A percentile compares a stretch with the other conserved stretches of the same genome.
Conservation (phyloP, 92 coral and sea anemone genomes). For the Epizoanthus illoricatus region DNA sequence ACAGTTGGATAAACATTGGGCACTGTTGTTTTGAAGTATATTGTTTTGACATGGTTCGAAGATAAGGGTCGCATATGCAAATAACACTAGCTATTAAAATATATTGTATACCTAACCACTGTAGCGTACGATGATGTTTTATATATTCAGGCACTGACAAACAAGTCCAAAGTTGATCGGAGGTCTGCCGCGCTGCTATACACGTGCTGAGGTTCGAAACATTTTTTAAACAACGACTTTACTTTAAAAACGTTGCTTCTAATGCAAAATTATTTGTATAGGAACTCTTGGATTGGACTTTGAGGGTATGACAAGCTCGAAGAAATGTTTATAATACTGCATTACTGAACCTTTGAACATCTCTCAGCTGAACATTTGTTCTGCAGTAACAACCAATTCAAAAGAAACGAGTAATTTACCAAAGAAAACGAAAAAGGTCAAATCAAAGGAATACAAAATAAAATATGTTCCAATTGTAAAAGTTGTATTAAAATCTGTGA, state of each 20-base stretch:
- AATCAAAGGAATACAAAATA: no score
- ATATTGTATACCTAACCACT: neutral
- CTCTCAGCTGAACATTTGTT: neutral
- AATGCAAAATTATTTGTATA: neutral
- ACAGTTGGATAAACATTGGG: neutral
- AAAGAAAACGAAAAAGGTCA: neutral
- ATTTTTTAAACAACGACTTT: neutral
- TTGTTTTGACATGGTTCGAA: neutral
- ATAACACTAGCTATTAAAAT: neutral
- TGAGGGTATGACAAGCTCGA: neutral
- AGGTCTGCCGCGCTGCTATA: neutral
- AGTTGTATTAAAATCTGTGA: neutral
- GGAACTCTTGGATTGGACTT: neutral
- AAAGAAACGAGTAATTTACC: neutral
- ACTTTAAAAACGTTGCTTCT: neutral
- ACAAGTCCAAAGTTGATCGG: neutral
- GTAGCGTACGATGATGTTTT: neutral
- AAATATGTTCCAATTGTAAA: neutral
- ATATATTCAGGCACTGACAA: neutral
- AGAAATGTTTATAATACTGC: no score
- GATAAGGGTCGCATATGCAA: neutral
- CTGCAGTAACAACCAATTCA: neutral
- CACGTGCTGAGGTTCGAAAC: no score
- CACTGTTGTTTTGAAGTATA: neutral
- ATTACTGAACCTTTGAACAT: neutral